phyloP scores from a whole-genome alignment of 2,888 invertebrate species.

The Sialis fuliginosa region DNA sequence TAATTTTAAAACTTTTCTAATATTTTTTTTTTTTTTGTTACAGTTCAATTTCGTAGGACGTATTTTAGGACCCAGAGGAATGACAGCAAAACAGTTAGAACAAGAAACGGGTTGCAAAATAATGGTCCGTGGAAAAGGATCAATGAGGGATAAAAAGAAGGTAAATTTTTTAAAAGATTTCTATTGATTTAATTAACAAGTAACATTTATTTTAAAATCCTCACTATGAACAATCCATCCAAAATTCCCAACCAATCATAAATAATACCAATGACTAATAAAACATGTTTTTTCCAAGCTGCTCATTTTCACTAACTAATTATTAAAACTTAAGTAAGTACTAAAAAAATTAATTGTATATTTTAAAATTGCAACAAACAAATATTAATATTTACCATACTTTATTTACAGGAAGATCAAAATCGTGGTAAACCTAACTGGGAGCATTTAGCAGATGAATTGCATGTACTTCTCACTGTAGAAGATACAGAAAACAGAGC shows the following conservation, averaged over 20 bases:
- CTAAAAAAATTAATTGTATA: no score
- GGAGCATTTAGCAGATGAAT: conserved; percentile 98
- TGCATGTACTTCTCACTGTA: conserved; percentile 95
- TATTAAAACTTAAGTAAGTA: no score
- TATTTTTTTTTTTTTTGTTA: conserved; percentile 25
- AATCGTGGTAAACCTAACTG: conserved; percentile 99
- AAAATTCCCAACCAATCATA: background rate
- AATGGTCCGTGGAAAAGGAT: conserved; percentile 99
- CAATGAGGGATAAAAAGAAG: conserved; percentile 99
- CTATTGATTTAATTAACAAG: background rate
- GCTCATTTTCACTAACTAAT: no score
- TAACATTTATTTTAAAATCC: background rate
- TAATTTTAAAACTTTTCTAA: no score
- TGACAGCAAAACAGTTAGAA: conserved; percentile 99
- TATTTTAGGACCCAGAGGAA: conserved; percentile 97
- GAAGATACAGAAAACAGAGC: conserved; percentile 98
- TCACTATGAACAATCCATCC: background rate
- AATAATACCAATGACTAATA: conserved; percentile 4
- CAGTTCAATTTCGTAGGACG: conserved; percentile 99
- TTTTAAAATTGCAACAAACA: no score
- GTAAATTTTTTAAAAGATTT: conserved; percentile 29
- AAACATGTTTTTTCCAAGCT: background rate
- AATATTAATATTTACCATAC: no score
- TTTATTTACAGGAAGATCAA: conserved; percentile 72
- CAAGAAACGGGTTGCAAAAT: conserved; percentile 99